Evolutionary conservation across 2,797 vertebrate genomes (phyloP).

Genomic region (Danio tinwini): DNA sequence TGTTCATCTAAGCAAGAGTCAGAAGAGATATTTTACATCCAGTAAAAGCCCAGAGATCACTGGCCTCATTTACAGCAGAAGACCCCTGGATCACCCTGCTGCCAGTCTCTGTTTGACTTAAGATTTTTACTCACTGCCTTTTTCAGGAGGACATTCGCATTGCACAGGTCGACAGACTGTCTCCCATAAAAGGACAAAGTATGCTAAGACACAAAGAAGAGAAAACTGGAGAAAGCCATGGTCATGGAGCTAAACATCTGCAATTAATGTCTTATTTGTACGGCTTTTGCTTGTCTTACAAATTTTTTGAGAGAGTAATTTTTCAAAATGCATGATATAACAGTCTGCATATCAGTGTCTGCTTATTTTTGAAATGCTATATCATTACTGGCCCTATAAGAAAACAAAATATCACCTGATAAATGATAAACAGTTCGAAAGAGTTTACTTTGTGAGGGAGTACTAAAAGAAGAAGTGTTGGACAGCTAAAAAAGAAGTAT

Average conservation of each 20-base stretch:
- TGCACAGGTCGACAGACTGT: conserved; percentile 52
- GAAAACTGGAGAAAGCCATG: conserved; percentile 28
- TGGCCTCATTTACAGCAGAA: conserved; percentile 55
- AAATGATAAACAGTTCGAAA: too few relatives aligned
- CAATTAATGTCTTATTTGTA: background rate
- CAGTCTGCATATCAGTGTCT: too few relatives aligned
- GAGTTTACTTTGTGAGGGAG: too few relatives aligned
- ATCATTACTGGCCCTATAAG: too few relatives aligned
- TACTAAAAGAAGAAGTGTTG: too few relatives aligned
- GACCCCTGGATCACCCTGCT: conserved; percentile 59
- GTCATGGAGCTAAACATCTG: background rate
- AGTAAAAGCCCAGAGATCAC: conserved; percentile 53
- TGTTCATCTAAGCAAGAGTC: conserved; percentile 38
- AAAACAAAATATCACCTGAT: too few relatives aligned
- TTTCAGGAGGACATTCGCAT: conserved; percentile 52
- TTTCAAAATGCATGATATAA: too few relatives aligned
- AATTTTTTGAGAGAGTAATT: background rate
- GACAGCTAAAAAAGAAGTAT: too few relatives aligned
- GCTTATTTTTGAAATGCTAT: too few relatives aligned
- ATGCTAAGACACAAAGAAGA: conserved; percentile 70
- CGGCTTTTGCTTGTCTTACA: conserved; percentile 1
- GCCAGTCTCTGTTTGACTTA: conserved; percentile 56
- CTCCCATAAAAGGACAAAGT: conserved; percentile 83
- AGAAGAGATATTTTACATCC: conserved; percentile 63
- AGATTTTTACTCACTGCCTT: conserved; percentile 52